Evolutionary conservation across 2,113 vertebrate species (phyloP).

Genomic region (Lucifuga dentata): DNA sequence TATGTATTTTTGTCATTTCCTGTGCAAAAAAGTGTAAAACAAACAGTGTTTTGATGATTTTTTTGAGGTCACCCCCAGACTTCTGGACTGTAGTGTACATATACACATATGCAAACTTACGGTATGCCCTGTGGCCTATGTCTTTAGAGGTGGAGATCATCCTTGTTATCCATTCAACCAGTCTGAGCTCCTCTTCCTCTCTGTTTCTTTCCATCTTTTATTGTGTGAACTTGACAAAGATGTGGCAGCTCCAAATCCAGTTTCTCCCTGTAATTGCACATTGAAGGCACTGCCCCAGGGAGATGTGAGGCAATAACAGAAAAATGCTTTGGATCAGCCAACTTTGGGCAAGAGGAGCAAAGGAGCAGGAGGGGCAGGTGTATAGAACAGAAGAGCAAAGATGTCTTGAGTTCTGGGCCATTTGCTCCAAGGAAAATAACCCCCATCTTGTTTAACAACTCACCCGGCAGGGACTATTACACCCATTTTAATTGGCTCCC

Average conservation of each 20-base stretch:
- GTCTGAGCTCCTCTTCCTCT: not conserved
- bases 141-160: constrained; percentile 16
- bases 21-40: too few relatives aligned
- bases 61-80: too few relatives aligned
- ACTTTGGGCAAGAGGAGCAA: constrained; percentile 42
- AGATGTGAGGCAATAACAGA: not conserved
- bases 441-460: constrained; percentile 92
- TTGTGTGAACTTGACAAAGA: constrained; percentile 1
- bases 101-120: not conserved
- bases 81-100: too few relatives aligned
- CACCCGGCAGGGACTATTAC: constrained; percentile 88
- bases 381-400: constrained; percentile 72
- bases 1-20: too few relatives aligned
- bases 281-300: not conserved
- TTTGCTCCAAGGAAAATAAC: constrained; percentile 91
- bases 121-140: constrained; percentile 2
- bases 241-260: not conserved
- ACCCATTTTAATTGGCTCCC: constrained; percentile 89
- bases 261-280: too few relatives aligned
- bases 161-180: constrained; percentile 16
- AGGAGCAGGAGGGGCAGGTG: constrained; percentile 62
- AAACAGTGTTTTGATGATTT: too few relatives aligned
- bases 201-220: not conserved
- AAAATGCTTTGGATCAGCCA: constrained; percentile 1
- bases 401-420: constrained; percentile 85